phyloP scores from a whole-genome alignment of 1,140 invertebrate species.

The Drosophila parvula region DNA sequence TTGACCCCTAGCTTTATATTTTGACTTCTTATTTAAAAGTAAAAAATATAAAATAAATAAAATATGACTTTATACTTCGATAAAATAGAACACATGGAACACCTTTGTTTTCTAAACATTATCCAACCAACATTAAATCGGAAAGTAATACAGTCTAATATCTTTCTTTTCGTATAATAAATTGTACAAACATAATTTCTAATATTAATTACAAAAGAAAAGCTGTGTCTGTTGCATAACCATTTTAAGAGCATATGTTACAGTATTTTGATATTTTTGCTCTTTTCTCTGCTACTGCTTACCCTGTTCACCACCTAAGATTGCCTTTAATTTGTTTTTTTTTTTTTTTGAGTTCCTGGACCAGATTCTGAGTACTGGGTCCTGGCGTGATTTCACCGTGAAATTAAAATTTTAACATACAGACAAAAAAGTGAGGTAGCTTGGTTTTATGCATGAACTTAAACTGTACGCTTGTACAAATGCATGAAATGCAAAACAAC shows the following conservation, averaged over 20 bases:
- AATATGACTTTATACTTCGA: background rate
- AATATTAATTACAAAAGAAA: too few relatives aligned
- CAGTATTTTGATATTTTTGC: too few relatives aligned
- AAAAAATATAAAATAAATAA: background rate
- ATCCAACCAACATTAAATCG: too few relatives aligned
- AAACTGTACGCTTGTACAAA: slow-evolving; percentile 26
- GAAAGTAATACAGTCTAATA: too few relatives aligned
- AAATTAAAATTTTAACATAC: slow-evolving; percentile 76
- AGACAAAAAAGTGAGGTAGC: slow-evolving; percentile 54
- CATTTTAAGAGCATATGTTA: too few relatives aligned
- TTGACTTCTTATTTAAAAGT: background rate
- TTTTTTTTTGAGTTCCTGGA: background rate
- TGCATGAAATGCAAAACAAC: slow-evolving; percentile 46
- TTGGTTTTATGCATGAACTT: slow-evolving; percentile 30
- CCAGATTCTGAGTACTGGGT: slow-evolving; percentile 14
- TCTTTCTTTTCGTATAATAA: too few relatives aligned
- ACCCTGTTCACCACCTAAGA: slow-evolving; percentile 3
- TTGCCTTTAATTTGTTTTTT: slow-evolving; percentile 13
- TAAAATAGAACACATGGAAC: background rate
- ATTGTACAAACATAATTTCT: too few relatives aligned
- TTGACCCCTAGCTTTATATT: background rate
- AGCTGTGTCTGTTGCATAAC: too few relatives aligned
- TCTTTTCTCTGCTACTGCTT: too few relatives aligned
- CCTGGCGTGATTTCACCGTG: slow-evolving; percentile 62
- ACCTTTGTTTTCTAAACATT: too few relatives aligned